phyloP scores from a whole-genome alignment of 1,140 invertebrate species.

The Cepaea nemoralis region DNA sequence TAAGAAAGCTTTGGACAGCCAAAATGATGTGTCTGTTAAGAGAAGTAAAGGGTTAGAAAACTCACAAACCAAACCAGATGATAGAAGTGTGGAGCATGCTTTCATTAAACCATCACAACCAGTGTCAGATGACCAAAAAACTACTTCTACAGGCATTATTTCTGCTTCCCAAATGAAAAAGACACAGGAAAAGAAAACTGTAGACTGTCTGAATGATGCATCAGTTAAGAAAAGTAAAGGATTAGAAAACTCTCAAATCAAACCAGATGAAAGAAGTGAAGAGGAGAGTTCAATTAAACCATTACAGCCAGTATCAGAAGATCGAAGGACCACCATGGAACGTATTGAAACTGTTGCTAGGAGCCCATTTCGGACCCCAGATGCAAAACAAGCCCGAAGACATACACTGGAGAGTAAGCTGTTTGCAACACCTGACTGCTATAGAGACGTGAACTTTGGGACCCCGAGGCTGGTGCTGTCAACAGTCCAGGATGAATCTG shows the following conservation, averaged over 20 bases:
- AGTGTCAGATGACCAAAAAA: slow-evolving; percentile 5
- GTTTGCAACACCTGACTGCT: slow-evolving; percentile 68
- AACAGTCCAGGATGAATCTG: slow-evolving; percentile 42
- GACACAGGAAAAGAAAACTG: neutral
- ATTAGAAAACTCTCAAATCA: neutral
- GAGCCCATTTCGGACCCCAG: slow-evolving; percentile 41
- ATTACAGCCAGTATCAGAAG: neutral
- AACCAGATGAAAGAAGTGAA: slow-evolving; percentile 4
- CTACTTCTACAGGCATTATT: slow-evolving; percentile 24
- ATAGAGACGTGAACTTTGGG: slow-evolving; percentile 60
- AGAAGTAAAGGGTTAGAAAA: neutral
- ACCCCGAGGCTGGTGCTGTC: slow-evolving; percentile 46
- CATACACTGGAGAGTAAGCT: slow-evolving; percentile 59
- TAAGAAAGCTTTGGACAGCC: neutral
- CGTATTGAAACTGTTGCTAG: slow-evolving; percentile 28
- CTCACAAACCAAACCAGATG: neutral
- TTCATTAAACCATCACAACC: neutral
- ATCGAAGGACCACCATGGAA: slow-evolving; percentile 36
- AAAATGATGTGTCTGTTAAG: slow-evolving; percentile 12
- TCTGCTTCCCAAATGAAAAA: neutral
- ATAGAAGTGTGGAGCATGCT: neutral
- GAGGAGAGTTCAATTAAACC: neutral
- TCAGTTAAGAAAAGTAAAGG: neutral
- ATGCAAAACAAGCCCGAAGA: slow-evolving; percentile 47
- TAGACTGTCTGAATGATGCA: neutral